These are phyloP conservation scores for Rhagoletis zephyria DNA, from an alignment of 1,140 invertebrate species.

Conservation along the genomic window DNA sequence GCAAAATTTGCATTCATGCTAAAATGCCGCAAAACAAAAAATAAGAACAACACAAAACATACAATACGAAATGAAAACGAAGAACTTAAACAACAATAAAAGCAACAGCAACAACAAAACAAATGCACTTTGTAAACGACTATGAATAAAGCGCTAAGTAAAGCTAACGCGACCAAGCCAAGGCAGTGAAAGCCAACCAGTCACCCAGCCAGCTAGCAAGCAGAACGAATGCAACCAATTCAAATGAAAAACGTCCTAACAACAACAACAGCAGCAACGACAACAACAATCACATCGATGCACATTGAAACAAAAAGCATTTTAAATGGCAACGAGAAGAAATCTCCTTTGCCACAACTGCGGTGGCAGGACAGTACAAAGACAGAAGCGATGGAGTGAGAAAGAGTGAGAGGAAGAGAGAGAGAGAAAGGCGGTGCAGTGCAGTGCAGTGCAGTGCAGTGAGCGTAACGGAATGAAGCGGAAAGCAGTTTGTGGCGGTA, in stretches of 20 bases:
- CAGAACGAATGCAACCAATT: background rate
- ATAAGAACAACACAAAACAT: background rate
- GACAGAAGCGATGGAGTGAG: background rate
- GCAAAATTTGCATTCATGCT: slow-evolving; percentile 25
- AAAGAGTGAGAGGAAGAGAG: background rate
- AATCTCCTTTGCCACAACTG: background rate
- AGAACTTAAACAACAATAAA: slow-evolving; percentile 2
- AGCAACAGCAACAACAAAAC: background rate
- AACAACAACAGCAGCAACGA: background rate
- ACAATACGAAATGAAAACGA: background rate
- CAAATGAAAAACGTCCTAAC: background rate
- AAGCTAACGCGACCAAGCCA: background rate
- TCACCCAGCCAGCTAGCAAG: background rate
- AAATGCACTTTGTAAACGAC: background rate
- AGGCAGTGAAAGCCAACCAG: background rate
- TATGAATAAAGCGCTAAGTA: background rate
- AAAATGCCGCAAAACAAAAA: slow-evolving; percentile 29
- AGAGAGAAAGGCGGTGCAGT: no score
- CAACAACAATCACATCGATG: slow-evolving; percentile 10
- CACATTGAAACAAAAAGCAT: slow-evolving; percentile 26
- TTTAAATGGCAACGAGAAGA: background rate
- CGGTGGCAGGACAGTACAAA: background rate
- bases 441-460: no score
- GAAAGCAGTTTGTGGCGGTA: slow-evolving; percentile 4
- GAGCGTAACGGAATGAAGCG: background rate